Base-by-base conservation (phyloP, 35 echinoderm and acorn worm genomes). In the Holothuria glaberrima region DNA sequence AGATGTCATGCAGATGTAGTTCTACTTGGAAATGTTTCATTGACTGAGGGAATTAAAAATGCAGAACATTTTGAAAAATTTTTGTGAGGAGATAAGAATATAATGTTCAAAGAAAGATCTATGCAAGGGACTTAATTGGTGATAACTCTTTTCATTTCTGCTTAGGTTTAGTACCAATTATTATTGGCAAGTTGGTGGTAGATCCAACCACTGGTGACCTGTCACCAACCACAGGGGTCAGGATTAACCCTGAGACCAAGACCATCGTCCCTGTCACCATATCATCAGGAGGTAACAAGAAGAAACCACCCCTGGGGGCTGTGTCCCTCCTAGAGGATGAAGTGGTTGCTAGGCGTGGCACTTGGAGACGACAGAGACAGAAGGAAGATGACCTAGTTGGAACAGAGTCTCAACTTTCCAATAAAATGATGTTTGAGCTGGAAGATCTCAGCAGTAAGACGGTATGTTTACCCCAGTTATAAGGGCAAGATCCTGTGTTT, bases 261-360 rank as follows among this genome's bases (percentile, higher is more conserved):
- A 98, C 93, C 1, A 88, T 95, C 4, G 84, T 98, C 29, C 96
- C 96, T 7, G 93, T 98, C 35, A 98, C 96, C 31, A 45, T 98
- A 16, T 90, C 96, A 58, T 89, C 93, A 30, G 93, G 91, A 30
- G 88, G 79, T 26, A 89, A 89, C 27, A 83, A 90, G 75, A 93
- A 89, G 90, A 95, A 95, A 50, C 96, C 96, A 29, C 96, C 96
- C 7, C 91, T 98, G 68, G 96, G 96, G 68, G 96, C 96, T 5
- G 92, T 98, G 50, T 91, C 96, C 54, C 79, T 98, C 32, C 90
- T 98, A 16, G 96, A 98, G 57, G 96, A 98, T 88, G 96, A 98
- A 68, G 73, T 98, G 25, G 93, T 95, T 24, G 96, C 96, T 59
- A 90, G 96, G 76, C 88, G 96, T 67, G 93, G 96, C 46, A 90